These are phyloP conservation scores for Ceratothoa steindachneri DNA, from an alignment of 2,888 invertebrate species.

Conservation along the genomic window DNA sequence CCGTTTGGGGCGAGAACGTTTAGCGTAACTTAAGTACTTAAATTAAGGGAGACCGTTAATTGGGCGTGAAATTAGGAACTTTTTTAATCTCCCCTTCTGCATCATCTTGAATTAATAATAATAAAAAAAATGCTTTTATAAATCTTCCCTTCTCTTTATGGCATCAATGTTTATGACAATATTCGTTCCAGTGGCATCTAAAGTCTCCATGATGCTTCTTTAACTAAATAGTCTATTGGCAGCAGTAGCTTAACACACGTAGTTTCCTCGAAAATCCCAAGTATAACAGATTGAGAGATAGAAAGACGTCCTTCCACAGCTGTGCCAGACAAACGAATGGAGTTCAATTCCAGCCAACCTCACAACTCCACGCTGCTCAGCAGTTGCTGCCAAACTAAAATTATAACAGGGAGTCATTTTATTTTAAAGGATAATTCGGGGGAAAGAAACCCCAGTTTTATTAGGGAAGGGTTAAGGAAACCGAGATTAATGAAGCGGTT, in stretches of 20 bases:
- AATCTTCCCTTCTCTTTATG: background rate
- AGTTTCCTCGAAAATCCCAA: too few relatives aligned
- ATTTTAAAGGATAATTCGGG: background rate
- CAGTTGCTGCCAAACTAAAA: background rate
- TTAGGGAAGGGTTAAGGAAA: too few relatives aligned
- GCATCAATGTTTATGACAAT: constrained; percentile 2
- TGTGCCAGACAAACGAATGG: too few relatives aligned
- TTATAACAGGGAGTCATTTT: background rate
- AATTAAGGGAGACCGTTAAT: too few relatives aligned
- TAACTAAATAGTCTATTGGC: background rate
- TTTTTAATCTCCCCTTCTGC: background rate
- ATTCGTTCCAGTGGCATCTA: background rate
- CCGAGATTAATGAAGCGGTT: too few relatives aligned
- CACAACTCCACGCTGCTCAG: background rate
- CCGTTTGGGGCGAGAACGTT: too few relatives aligned
- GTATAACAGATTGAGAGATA: too few relatives aligned
- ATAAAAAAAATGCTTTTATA: background rate
- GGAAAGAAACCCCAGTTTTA: background rate
- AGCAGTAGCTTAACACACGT: too few relatives aligned
- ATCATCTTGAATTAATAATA: background rate
- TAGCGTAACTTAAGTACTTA: too few relatives aligned
- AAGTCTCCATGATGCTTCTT: background rate
- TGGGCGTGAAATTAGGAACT: background rate
- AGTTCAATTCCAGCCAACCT: too few relatives aligned
- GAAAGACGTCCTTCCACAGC: too few relatives aligned